A percentile compares a stretch with the other conserved stretches of the same genome.
phyloP scores from a whole-genome alignment of 2,888 invertebrate genomes.

The Ophraella communa region DNA sequence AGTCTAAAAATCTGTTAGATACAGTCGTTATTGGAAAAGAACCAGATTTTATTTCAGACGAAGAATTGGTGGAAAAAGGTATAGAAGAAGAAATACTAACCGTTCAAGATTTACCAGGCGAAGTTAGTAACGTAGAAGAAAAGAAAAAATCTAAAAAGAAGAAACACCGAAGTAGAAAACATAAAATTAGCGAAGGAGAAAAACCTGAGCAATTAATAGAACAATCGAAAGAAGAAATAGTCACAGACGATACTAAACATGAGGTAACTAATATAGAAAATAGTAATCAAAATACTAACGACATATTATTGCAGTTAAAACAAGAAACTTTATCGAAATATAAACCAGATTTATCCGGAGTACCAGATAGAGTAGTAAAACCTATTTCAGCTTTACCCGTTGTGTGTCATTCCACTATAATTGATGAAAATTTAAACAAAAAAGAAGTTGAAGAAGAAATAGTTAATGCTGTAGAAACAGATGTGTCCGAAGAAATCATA shows the following conservation, averaged over 20 bases:
- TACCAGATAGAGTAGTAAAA: constrained; percentile 28
- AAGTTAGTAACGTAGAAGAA: neutral
- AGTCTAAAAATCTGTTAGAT: constrained; percentile 14
- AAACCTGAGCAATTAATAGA: neutral
- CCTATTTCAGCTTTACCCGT: neutral
- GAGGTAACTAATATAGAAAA: neutral
- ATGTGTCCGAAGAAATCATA: neutral
- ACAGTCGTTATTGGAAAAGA: constrained; percentile 23
- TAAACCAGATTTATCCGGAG: constrained; percentile 35
- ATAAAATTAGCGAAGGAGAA: neutral
- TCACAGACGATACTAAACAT: neutral
- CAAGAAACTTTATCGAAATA: constrained; percentile 42
- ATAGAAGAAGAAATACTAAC: constrained; percentile 22
- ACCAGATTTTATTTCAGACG: constrained; percentile 36
- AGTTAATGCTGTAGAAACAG: neutral
- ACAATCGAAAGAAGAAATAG: constrained; percentile 8
- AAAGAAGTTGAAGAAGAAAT: constrained; percentile 4
- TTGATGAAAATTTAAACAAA: neutral
- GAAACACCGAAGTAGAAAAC: constrained; percentile 3
- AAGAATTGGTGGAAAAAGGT: constrained; percentile 33
- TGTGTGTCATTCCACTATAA: neutral
- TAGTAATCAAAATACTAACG: neutral
- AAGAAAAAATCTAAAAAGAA: constrained; percentile 14
- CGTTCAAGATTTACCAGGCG: neutral
- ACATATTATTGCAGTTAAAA: constrained; percentile 39